phyloP scores from a whole-genome alignment of 2,113 vertebrate species.

The Shinisaurus crocodilurus region DNA sequence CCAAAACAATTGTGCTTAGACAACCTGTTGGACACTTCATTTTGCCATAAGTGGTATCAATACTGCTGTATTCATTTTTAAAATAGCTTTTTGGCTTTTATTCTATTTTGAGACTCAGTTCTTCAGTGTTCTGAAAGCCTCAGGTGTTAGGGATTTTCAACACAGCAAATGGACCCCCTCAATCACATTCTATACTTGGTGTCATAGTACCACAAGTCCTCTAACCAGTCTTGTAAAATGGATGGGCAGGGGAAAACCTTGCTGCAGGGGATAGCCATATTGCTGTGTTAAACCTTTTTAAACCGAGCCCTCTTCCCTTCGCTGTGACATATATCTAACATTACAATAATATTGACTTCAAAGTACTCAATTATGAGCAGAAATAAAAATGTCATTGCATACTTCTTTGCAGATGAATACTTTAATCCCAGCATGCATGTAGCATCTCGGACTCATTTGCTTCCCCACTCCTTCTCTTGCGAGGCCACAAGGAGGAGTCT shows the following conservation, averaged over 20 bases:
- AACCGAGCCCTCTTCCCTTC: background rate
- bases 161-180: background rate
- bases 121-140: background rate
- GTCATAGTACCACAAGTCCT: background rate
- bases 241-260: background rate
- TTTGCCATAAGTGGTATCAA: background rate
- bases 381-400: background rate
- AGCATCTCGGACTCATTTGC: background rate
- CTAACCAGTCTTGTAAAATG: background rate
- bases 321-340: background rate
- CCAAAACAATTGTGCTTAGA: background rate
- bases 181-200: background rate
- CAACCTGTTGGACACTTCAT: background rate
- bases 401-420: background rate
- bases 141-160: background rate
- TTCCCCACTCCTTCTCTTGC: background rate
- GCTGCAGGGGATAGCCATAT: background rate
- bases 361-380: background rate
- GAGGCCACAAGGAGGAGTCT: background rate
- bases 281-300: background rate
- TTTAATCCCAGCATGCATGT: background rate
- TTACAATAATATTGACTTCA: background rate
- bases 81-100: background rate
- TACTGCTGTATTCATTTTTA: background rate
- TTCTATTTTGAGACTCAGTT: no score